Base-by-base conservation (phyloP, 2,797 vertebrate species). In the Alfaro cultratus region DNA sequence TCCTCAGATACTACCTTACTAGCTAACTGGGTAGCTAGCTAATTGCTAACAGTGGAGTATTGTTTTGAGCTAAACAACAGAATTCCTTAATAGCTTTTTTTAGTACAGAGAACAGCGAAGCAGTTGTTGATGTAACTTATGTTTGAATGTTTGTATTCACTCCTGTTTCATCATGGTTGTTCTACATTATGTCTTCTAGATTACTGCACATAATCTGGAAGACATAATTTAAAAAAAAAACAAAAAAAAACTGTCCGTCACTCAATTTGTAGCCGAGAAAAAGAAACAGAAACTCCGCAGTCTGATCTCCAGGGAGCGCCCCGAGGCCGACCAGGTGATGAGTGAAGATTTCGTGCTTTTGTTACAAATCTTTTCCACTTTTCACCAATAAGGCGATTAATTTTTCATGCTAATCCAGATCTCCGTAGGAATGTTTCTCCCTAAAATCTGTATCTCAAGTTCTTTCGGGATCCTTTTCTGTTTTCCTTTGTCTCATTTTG, bases 301-400 rank as follows among this genome's bases (percentile, higher is more conserved):
- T 80, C 21, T 16, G 80, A 80, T 80, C 88, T 90, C 87, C 81
- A 51, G 87, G 86, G 88, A 85, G 53, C 71, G 85, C 62, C 45
- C 29, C 81, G 89, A 89, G 86, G 86, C 86, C 81, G 57, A 72
- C n/a, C 80, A 78, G 86, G 83, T 85, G 91, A 91, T 70, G 93
- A 92, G 83, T 91, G 88, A 94, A 81, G 81, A 90, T 89, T 74
- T 68, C 57, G 68, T 76, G 88, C 88, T 94, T 92, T 95, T 93
- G 93, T 92, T 92, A 86, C 90, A 79, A 83, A 89, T 79, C 85
- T 80, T 86, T 89, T 89, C 87, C 92, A 87, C 89, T 91, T 81
- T 80, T 92, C 88, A 87, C 81, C 84, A 80, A 87, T 86, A 76
- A 73, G 16, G 26, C 71, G 60, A 81, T 80, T 87, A 80, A 85